phyloP scores from a whole-genome alignment of 1,140 invertebrate species.

The Danaus melanippus region DNA sequence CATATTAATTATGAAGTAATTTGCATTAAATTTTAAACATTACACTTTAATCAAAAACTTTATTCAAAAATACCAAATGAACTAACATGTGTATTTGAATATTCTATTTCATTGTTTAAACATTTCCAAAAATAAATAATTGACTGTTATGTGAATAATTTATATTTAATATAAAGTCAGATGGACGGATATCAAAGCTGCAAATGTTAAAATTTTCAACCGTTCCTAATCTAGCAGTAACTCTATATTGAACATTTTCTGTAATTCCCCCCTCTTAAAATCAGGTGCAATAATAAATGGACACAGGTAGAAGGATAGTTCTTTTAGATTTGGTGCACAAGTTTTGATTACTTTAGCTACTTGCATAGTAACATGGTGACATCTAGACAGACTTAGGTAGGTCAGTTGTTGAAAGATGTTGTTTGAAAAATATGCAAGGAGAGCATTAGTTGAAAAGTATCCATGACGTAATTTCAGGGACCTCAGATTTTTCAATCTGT shows the following conservation, averaged over 20 bases:
- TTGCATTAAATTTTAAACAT: too few species aligned
- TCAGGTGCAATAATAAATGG: slow-evolving; percentile 64
- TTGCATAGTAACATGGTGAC: slow-evolving; percentile 66
- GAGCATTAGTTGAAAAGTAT: slow-evolving; percentile 67
- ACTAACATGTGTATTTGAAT: neutral
- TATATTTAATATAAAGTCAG: slow-evolving; percentile 13
- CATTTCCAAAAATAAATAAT: slow-evolving; percentile 8
- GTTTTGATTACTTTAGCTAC: slow-evolving; percentile 65
- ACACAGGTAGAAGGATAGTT: slow-evolving; percentile 69
- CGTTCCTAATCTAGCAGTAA: slow-evolving; percentile 59
- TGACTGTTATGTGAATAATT: slow-evolving; percentile 7
- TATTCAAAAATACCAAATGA: slow-evolving; percentile 2
- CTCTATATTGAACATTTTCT: slow-evolving; percentile 68
- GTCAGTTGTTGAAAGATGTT: slow-evolving; percentile 65
- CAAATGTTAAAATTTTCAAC: slow-evolving; percentile 31
- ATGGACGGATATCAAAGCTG: slow-evolving; percentile 53
- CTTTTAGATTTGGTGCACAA: slow-evolving; percentile 64
- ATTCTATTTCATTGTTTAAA: neutral
- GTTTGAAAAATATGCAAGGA: slow-evolving; percentile 65
- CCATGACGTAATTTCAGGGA: slow-evolving; percentile 69
- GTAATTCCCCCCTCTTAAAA: slow-evolving; percentile 64
- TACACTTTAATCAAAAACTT: too few species aligned
- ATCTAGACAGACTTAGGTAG: slow-evolving; percentile 67
- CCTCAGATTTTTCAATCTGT: slow-evolving; percentile 60
- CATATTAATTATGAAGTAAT: slow-evolving; percentile 4